Conservation (phyloP, 2,888 invertebrate species). For the Lapara coniferarum region DNA sequence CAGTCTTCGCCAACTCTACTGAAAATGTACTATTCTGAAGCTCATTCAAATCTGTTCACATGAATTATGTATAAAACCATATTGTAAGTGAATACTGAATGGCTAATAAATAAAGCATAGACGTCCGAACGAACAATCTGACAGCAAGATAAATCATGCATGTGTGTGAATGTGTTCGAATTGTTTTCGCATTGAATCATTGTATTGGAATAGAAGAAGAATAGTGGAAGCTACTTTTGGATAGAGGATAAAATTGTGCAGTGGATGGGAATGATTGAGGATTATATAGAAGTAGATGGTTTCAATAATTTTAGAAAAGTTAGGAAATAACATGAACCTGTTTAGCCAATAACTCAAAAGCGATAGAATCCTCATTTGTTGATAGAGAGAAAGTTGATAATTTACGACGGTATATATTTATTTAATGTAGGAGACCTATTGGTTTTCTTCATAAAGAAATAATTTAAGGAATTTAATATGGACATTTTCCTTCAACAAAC, state of each 20-base stretch:
- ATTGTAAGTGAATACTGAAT: constrained; percentile 26
- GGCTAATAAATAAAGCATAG: constrained; percentile 28
- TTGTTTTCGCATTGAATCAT: constrained; percentile 26
- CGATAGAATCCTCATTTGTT: too few species aligned
- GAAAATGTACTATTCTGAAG: constrained; percentile 4
- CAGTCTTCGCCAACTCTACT: not conserved
- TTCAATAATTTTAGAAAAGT: too few species aligned
- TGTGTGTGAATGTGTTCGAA: constrained; percentile 9
- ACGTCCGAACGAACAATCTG: constrained; percentile 21
- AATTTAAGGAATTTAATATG: too few species aligned
- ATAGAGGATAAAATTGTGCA: not conserved
- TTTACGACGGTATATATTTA: too few species aligned
- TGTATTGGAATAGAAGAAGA: not conserved
- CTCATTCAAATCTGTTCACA: not conserved
- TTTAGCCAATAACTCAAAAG: too few species aligned
- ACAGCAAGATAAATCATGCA: constrained; percentile 25
- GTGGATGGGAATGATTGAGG: not conserved
- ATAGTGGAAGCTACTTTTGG: constrained; percentile 13
- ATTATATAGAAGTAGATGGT: too few species aligned
- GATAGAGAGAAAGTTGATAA: too few species aligned
- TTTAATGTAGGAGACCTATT: too few species aligned
- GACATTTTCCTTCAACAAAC: too few species aligned
- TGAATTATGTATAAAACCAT: constrained; percentile 28
- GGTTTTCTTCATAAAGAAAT: too few species aligned
- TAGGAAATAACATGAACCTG: too few species aligned